Evolutionary conservation across 2,888 invertebrate species (phyloP).

Genomic region (Amiota minor): DNA sequence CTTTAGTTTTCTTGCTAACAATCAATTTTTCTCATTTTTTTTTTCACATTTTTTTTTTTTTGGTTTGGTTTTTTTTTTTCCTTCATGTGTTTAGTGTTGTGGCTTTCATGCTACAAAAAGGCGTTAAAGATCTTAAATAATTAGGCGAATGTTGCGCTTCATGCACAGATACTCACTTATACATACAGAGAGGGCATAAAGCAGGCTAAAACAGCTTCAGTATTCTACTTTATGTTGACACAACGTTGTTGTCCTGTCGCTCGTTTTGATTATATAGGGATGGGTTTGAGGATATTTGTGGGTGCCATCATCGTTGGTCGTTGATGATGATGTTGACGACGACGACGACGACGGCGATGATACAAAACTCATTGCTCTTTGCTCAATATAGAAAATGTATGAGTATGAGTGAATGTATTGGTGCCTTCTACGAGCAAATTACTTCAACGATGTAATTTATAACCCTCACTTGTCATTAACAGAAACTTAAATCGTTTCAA

Average conservation of each 20-base stretch:
- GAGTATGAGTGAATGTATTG: background rate
- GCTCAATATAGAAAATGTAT: background rate
- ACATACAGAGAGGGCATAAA: conserved; percentile 37
- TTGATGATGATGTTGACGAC: conserved; percentile 8
- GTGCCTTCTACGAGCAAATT: conserved; percentile 43
- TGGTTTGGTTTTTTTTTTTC: conserved; percentile 16
- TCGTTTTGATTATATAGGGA: background rate
- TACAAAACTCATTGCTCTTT: conserved; percentile 5
- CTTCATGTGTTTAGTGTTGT: conserved; percentile 36
- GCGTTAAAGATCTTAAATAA: conserved; percentile 63
- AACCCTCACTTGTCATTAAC: conserved; percentile 69
- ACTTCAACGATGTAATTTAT: conserved; percentile 67
- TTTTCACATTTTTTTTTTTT: conserved; percentile 27
- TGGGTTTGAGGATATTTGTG: background rate
- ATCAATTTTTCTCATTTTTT: conserved; percentile 22
- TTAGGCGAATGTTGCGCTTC: conserved; percentile 59
- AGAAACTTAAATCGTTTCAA: conserved; percentile 60
- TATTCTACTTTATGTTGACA: background rate
- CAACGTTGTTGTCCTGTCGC: background rate
- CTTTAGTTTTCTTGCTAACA: background rate
- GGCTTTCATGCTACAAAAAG: conserved; percentile 28
- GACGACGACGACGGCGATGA: conserved; percentile 1
- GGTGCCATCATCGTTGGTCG: conserved; percentile 9
- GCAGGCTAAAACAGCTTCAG: conserved; percentile 8
- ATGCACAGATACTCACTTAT: conserved; percentile 46